Conservation (phyloP, 1,140 invertebrate species). For the Aleiodes sp. region DNA sequence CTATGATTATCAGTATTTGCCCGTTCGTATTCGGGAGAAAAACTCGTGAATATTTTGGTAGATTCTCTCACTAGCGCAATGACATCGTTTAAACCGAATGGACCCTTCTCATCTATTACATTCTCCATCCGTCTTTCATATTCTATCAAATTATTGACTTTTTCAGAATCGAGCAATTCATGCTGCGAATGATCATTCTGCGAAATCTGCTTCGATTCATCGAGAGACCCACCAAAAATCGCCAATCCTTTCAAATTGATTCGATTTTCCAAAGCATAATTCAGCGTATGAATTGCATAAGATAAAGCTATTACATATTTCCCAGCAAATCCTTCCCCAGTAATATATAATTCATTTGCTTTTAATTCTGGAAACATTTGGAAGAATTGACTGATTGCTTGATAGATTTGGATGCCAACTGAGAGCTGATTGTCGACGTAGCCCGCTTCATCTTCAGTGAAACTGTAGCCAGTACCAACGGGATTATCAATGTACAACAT, state of each 20-base stretch:
- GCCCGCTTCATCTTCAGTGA: slow-evolving; percentile 72
- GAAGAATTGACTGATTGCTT: slow-evolving; percentile 77
- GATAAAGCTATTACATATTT: slow-evolving; percentile 84
- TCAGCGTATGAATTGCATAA: slow-evolving; percentile 78
- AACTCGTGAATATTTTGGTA: no score
- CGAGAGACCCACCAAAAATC: slow-evolving; percentile 87
- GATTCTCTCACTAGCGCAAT: no score
- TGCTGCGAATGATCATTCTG: slow-evolving; percentile 86
- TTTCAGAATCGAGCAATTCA: slow-evolving; percentile 79
- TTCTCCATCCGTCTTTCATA: no score
- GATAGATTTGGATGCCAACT: slow-evolving; percentile 75
- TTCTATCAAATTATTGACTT: no score
- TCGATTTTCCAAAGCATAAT: slow-evolving; percentile 69
- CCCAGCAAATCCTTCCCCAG: slow-evolving; percentile 89
- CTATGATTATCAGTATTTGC: no score
- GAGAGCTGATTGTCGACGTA: slow-evolving; percentile 73
- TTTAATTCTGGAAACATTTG: slow-evolving; percentile 75
- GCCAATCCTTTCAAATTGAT: slow-evolving; percentile 79
- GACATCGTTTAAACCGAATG: no score
- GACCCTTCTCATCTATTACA: no score
- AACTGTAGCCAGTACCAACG: slow-evolving; percentile 83
- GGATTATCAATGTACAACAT: slow-evolving; percentile 90
- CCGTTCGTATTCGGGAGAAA: no score
- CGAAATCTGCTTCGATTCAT: slow-evolving; percentile 80
- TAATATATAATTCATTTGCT: slow-evolving; percentile 77